Percentiles rank a stretch among this genome's conserved stretches.
Conservation (phyloP, 2,888 invertebrate genomes). For the Brenthis hecate region DNA sequence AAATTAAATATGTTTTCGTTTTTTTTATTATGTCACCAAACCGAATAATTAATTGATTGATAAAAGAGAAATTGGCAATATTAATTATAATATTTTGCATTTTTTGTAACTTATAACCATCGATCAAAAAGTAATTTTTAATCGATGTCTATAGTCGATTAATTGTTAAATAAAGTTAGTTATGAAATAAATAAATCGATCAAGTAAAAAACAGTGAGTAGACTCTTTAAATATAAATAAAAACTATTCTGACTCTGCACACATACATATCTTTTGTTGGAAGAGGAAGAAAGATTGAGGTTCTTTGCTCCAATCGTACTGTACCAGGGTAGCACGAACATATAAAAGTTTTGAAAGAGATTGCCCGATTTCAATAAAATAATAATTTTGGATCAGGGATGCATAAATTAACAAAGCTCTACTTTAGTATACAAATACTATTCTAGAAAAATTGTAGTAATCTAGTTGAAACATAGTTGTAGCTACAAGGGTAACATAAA, state of each 20-base stretch:
- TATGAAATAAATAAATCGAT: no score
- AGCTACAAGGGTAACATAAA: slow-evolving; percentile 51
- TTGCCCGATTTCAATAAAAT: slow-evolving; percentile 62
- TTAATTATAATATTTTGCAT: no score
- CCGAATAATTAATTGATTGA: no score
- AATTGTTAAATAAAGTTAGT: no score
- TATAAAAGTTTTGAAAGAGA: slow-evolving; percentile 30
- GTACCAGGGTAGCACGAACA: slow-evolving; percentile 55
- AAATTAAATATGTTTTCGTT: not conserved
- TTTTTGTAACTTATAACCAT: no score
- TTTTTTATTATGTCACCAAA: not conserved
- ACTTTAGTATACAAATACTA: slow-evolving; percentile 7
- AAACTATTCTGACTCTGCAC: not conserved
- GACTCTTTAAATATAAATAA: not conserved
- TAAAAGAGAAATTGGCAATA: no score
- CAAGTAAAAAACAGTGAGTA: no score
- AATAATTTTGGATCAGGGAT: slow-evolving; percentile 62
- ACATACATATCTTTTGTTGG: not conserved
- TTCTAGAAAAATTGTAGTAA: slow-evolving; percentile 35
- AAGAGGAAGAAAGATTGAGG: not conserved
- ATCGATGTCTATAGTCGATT: no score
- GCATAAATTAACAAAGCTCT: slow-evolving; percentile 44
- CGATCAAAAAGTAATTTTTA: no score
- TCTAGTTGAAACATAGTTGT: slow-evolving; percentile 59
- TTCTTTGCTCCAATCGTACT: not conserved